Conservation (phyloP, 2,888 invertebrate genomes). For the Leptopilina drosophilae region DNA sequence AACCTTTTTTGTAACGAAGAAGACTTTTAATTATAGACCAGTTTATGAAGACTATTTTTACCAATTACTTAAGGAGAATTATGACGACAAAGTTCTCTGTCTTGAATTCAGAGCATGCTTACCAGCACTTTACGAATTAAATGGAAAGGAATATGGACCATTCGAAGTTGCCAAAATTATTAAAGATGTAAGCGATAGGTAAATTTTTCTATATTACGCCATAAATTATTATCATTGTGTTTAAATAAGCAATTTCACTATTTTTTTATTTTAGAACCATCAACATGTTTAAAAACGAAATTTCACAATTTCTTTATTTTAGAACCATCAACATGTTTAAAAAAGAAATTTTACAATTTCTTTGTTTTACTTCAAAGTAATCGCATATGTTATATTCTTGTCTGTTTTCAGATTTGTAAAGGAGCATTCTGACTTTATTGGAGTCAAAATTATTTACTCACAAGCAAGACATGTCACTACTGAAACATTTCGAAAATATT, state of each 20-base stretch:
- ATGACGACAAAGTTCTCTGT: slow-evolving; percentile 84
- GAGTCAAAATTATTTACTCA: slow-evolving; percentile 85
- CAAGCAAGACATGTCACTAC: slow-evolving; percentile 65
- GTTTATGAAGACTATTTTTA: slow-evolving; percentile 82
- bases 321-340: too few species aligned
- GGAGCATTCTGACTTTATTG: slow-evolving; percentile 83
- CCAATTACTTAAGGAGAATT: slow-evolving; percentile 81
- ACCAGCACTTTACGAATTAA: slow-evolving; percentile 82
- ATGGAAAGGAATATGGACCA: slow-evolving; percentile 79
- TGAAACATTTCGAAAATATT: slow-evolving; percentile 71
- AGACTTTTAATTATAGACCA: not conserved
- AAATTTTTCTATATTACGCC: not conserved
- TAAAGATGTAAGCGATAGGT: not conserved
- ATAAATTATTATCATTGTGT: not conserved
- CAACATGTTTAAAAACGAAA: too few species aligned
- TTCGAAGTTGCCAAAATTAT: not conserved
- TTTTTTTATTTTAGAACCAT: slow-evolving; percentile 71
- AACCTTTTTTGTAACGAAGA: too few species aligned
- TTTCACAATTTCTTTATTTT: slow-evolving; percentile 68
- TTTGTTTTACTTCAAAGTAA: slow-evolving; percentile 68
- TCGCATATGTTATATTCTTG: slow-evolving; percentile 69
- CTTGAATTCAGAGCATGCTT: slow-evolving; percentile 83
- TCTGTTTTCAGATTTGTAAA: slow-evolving; percentile 76
- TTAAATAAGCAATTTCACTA: too few species aligned
- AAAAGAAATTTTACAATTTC: too few species aligned